Conservation (phyloP, 2,113 vertebrate species). For the Solea senegalensis region DNA sequence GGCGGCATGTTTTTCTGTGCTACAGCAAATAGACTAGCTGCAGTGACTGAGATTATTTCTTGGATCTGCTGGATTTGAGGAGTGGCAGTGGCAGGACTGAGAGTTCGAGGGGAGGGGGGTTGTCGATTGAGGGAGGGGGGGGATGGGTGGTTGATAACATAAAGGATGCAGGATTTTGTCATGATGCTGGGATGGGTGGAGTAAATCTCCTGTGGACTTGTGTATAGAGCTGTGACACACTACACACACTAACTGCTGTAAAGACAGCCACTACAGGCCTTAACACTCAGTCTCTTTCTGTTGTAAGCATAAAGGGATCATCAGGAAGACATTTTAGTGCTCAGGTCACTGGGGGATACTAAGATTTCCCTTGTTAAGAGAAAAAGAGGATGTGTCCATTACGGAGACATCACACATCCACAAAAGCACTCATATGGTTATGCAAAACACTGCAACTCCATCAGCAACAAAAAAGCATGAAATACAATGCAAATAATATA, state of each 20-base stretch:
- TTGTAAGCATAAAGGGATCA: slow-evolving; percentile 10
- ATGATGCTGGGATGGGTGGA: slow-evolving; percentile 69
- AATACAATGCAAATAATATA: slow-evolving; percentile 44
- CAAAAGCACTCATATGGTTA: slow-evolving; percentile 31
- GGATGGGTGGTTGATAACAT: slow-evolving; percentile 39
- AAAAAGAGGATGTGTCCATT: not conserved
- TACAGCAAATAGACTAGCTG: slow-evolving; percentile 51
- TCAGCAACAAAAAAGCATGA: slow-evolving; percentile 29
- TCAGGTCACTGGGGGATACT: slow-evolving; percentile 1
- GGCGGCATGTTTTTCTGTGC: slow-evolving; percentile 43
- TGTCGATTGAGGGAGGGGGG: slow-evolving; percentile 13
- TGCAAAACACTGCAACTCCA: slow-evolving; percentile 33
- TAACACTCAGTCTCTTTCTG: not conserved
- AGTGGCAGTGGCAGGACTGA: slow-evolving; percentile 50
- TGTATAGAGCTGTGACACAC: slow-evolving; percentile 53
- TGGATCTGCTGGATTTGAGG: slow-evolving; percentile 68
- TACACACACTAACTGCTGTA: slow-evolving; percentile 30
- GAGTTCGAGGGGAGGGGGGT: slow-evolving; percentile 26
- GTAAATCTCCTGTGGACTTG: slow-evolving; percentile 64
- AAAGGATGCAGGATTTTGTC: slow-evolving; percentile 70
- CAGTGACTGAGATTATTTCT: slow-evolving; percentile 64
- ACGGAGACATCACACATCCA: not conserved
- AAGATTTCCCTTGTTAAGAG: slow-evolving; percentile 2
- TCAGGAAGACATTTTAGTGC: slow-evolving; percentile 23
- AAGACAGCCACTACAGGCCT: slow-evolving; percentile 16